Base-by-base conservation (phyloP, 2,113 vertebrate genomes). In the Sciurus niger region DNA sequence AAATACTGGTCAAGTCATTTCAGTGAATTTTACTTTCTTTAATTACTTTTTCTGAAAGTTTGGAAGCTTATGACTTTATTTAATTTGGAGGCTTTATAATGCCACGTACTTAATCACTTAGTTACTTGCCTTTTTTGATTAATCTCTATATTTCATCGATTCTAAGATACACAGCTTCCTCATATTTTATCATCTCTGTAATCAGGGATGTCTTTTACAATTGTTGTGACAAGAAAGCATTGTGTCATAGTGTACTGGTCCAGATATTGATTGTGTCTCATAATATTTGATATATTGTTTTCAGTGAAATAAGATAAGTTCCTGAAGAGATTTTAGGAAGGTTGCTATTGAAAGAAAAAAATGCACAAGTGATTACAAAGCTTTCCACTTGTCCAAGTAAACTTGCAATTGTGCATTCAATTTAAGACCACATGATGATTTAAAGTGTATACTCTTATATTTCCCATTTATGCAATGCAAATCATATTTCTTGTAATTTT, bases 301-400 rank as follows among this genome's bases (percentile, higher is more conserved):
- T 82, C 40, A 85, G 8, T 82, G 46, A 92, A 97, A 92, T 40
- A 84, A 84, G 37, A 20, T 77, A 94, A 91, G 60, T 84, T 20
- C 25, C 84, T 88, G n/a, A 40, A 90, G 46, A 92, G 6, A 90
- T 90, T 37, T 94, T 80, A 96, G 30, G 43, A 96, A 93, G 72
- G 6, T 58, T 90, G 25, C 9, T 80, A 25, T 55, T 58, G 58
- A 30, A 53, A 72, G 58, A 8, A 58, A 90, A 84, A 92, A 51
- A 63, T 16, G 17, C 22, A 94, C 10, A 94, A 92, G 90, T 60
- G 28, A 90, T 93, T 32, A 80, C 34, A 92, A 88, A 84, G 20
- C 4, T 90, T 95, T 92, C 32, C 25, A 93, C 8, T 84, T 78
- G 82, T 78, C 60, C 88, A 86, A 87, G 91, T 40, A 89, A 86